Percentiles rank a stretch among this genome's conserved stretches.
Evolutionary conservation across 2,113 vertebrate genomes (phyloP).

Genomic region (Piprites chloris): DNA sequence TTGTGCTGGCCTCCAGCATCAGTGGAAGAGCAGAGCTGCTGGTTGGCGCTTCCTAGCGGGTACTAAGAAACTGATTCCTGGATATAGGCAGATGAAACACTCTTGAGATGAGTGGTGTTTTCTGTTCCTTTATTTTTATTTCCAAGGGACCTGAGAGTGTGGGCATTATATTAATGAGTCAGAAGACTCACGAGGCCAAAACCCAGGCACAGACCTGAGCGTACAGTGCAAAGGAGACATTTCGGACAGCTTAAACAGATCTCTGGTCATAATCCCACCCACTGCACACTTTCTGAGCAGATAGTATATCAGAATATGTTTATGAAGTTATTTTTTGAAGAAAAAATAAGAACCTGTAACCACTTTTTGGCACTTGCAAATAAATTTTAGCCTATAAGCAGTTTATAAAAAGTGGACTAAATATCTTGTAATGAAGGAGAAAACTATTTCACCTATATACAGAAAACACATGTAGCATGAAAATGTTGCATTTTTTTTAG

Average conservation of each 20-base stretch:
- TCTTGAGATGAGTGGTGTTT: neutral
- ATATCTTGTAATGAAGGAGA: neutral
- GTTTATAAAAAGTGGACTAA: neutral
- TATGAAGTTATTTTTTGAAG: neutral
- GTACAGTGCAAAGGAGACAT: fast-evolving
- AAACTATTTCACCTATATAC: neutral
- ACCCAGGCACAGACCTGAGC: neutral
- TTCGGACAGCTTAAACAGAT: neutral
- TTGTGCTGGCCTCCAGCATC: neutral
- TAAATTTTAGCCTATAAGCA: neutral
- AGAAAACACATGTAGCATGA: neutral
- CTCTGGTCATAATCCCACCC: neutral
- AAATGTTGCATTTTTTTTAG: neutral
- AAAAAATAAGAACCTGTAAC: neutral
- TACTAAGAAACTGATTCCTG: neutral
- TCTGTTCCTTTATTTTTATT: neutral
- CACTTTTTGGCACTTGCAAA: neutral
- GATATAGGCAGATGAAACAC: neutral
- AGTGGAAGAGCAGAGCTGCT: neutral
- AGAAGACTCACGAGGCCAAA: neutral
- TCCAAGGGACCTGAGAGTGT: neutral
- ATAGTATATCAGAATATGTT: neutral
- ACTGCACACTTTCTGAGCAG: neutral
- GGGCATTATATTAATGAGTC: neutral
- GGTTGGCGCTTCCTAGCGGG: neutral